Conservation (phyloP, 37 sponge, comb jelly and placozoan species). For the Crambe crambe region DNA sequence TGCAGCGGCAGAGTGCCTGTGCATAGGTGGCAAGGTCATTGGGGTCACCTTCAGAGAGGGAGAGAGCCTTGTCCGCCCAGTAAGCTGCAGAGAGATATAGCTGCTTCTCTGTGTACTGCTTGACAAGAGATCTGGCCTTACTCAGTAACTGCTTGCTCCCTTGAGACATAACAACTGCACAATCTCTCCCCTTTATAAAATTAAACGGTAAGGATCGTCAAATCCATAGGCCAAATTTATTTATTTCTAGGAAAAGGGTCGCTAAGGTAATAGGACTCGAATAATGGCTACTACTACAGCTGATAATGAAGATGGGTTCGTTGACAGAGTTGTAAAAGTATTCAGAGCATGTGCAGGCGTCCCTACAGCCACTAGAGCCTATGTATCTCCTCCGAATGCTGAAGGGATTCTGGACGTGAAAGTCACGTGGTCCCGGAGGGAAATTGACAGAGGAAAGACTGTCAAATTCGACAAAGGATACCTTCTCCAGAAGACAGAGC, state of each 20-base stretch:
- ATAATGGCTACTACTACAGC: background rate
- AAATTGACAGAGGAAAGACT: slow-evolving; percentile 68
- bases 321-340: slow-evolving; percentile 6
- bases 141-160: background rate
- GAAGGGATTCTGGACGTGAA: slow-evolving; percentile 25
- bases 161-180: background rate
- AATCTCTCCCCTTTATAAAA: too few species aligned
- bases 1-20: slow-evolving; percentile 34
- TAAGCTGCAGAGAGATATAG: slow-evolving; percentile 54
- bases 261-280: too few species aligned
- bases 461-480: slow-evolving; percentile 39
- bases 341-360: slow-evolving; percentile 25
- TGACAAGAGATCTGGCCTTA: slow-evolving; percentile 32
- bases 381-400: background rate
- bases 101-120: slow-evolving; percentile 47
- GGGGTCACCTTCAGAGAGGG: slow-evolving; percentile 47
- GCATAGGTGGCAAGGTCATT: slow-evolving; percentile 49
- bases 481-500: slow-evolving; percentile 11
- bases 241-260: too few species aligned
- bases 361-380: slow-evolving; percentile 1
- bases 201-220: background rate
- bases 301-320: slow-evolving; percentile 1
- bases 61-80: slow-evolving; percentile 86
- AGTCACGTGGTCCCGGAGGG: slow-evolving; percentile 65
- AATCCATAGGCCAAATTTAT: too few species aligned